Percentiles rank a stretch among this genome's conserved stretches.
These are phyloP conservation scores for Gulo gulo DNA, from an alignment of 2,113 vertebrate species.

Conservation along the genomic window DNA sequence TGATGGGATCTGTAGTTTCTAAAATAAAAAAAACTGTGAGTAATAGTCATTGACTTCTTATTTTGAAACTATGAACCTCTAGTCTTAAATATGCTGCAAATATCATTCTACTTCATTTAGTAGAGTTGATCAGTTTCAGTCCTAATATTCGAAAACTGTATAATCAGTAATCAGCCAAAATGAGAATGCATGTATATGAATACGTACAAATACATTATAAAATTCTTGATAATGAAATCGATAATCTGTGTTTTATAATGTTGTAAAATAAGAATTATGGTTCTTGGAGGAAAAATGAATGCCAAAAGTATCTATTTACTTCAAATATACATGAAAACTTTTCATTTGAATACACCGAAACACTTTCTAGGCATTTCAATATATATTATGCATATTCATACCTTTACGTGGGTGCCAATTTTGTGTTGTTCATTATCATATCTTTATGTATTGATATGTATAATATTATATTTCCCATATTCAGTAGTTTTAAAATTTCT, in stretches of 20 bases:
- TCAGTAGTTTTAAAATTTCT: neutral
- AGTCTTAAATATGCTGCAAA: constrained; percentile 3
- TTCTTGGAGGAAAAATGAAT: neutral
- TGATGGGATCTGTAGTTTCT: constrained; percentile 24
- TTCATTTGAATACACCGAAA: neutral
- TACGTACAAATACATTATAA: neutral
- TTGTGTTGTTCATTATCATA: neutral
- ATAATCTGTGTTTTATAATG: neutral
- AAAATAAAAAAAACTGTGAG: neutral
- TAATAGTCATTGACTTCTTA: neutral
- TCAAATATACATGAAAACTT: constrained; percentile 27
- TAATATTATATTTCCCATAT: neutral
- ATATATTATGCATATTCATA: neutral
- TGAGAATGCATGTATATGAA: neutral
- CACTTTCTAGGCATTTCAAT: constrained; percentile 2
- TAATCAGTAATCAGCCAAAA: neutral
- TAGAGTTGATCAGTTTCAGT: neutral
- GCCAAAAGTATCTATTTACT: neutral
- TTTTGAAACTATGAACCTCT: neutral
- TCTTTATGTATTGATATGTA: neutral
- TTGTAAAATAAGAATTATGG: neutral
- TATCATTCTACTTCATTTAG: constrained; percentile 10
- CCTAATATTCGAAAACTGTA: neutral
- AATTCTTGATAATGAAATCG: neutral
- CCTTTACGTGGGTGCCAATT: neutral